Conservation (phyloP, 2,113 vertebrate genomes). For the Dendrocopos noguchii region DNA sequence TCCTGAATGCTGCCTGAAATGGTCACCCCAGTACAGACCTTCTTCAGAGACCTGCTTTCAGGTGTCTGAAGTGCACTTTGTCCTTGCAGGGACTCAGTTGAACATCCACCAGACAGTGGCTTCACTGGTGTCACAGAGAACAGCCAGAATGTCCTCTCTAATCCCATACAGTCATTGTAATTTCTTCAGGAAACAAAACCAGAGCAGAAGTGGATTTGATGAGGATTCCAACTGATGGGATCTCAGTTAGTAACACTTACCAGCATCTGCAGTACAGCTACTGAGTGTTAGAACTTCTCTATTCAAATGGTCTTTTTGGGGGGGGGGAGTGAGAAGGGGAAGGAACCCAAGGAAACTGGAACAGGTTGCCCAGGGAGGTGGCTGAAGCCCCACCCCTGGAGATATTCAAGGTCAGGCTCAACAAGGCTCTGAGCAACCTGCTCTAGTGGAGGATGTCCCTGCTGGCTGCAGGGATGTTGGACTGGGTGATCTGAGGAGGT, state of each 20-base stretch:
- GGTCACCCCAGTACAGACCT: not conserved
- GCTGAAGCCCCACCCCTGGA: too few relatives aligned
- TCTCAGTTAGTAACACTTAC: not conserved
- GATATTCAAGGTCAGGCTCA: too few relatives aligned
- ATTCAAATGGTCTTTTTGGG: not conserved
- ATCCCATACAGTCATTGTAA: not conserved
- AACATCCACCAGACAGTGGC: not conserved
- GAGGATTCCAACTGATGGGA: not conserved
- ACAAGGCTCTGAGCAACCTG: too few relatives aligned
- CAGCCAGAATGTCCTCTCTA: not conserved
- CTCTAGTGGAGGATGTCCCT: too few relatives aligned
- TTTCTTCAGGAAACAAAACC: not conserved
- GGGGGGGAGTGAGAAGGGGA: not conserved
- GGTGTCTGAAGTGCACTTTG: not conserved
- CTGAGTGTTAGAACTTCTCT: not conserved
- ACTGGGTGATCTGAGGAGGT: too few relatives aligned
- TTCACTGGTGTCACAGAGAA: not conserved
- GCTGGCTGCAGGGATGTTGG: too few relatives aligned
- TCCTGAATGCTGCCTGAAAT: not conserved
- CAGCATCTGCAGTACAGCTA: not conserved
- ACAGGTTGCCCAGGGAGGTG: too few relatives aligned
- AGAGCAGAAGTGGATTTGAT: not conserved
- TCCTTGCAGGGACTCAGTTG: not conserved
- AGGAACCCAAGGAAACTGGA: not conserved
- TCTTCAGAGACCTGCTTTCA: not conserved